Conservation (phyloP, 2,888 invertebrate species). For the Miltochrista miniata region DNA sequence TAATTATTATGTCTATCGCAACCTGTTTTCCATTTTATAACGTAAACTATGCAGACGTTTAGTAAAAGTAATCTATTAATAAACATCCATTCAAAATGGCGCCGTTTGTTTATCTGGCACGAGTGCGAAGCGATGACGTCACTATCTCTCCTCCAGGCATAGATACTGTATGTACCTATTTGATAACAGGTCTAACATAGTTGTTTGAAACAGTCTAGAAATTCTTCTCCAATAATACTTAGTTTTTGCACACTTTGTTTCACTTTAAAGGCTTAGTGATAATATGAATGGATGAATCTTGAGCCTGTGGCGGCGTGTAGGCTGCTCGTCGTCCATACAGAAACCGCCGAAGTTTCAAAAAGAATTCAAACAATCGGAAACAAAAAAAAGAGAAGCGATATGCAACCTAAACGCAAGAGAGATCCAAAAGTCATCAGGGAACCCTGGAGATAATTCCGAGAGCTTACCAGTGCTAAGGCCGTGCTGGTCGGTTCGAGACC, state of each 20-base stretch:
- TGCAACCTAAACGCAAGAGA: too few species aligned
- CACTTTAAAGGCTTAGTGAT: too few species aligned
- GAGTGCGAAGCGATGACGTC: background rate
- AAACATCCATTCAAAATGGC: constrained; percentile 1
- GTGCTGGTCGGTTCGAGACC: too few species aligned
- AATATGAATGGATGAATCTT: too few species aligned
- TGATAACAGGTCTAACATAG: background rate
- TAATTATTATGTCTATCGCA: background rate
- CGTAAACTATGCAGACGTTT: background rate
- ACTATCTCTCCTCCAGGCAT: background rate
- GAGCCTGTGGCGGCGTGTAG: too few species aligned
- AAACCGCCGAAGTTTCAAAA: too few species aligned
- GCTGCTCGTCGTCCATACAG: too few species aligned
- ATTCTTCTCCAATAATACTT: background rate
- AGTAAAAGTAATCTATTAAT: constrained; percentile 2
- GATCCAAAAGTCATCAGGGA: too few species aligned
- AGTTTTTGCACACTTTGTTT: background rate
- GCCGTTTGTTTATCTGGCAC: background rate
- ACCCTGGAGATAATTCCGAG: too few species aligned
- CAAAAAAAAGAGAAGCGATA: too few species aligned
- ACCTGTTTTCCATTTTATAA: background rate
- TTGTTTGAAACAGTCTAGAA: background rate
- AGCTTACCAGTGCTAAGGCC: too few species aligned
- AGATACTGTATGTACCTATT: background rate
- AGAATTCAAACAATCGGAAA: too few species aligned